phyloP scores from a whole-genome alignment of 2,113 vertebrate genomes.

The Eira barbara region DNA sequence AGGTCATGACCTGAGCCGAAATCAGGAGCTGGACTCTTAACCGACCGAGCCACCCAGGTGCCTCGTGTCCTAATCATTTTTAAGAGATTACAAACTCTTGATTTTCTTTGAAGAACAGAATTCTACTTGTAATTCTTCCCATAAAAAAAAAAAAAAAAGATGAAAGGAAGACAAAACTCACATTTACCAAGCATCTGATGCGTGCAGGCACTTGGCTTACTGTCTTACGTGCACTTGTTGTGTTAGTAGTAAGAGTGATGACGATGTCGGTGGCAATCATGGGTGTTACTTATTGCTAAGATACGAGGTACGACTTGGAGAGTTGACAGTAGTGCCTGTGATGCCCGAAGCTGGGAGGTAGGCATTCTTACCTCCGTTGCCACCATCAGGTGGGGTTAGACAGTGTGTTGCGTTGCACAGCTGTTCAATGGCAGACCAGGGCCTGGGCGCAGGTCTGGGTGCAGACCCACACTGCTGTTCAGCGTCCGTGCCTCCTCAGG shows the following conservation, averaged over 20 bases:
- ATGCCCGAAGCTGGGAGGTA: not conserved
- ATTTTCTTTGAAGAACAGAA: not conserved
- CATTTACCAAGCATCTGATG: fast-evolving
- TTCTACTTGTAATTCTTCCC: not conserved
- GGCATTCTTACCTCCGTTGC: fast-evolving
- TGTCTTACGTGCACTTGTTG: fast-evolving
- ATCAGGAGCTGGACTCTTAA: not conserved
- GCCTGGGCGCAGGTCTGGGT: fast-evolving
- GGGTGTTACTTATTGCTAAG: fast-evolving
- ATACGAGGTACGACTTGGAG: fast-evolving
- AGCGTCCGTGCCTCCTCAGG: not conserved
- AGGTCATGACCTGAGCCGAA: not conserved
- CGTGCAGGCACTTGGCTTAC: not conserved
- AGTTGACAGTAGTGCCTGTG: fast-evolving
- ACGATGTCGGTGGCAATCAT: fast-evolving
- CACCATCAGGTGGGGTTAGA: not conserved
- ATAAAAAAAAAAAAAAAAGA: not conserved
- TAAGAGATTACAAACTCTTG: not conserved
- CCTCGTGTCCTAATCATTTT: not conserved
- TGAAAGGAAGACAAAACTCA: not conserved
- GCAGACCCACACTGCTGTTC: fast-evolving
- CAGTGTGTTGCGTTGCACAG: fast-evolving
- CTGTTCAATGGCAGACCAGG: not conserved
- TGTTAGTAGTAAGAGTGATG: fast-evolving
- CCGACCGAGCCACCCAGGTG: fast-evolving